These are phyloP conservation scores for Euproctis similis DNA, from an alignment of 2,888 invertebrate genomes.

Conservation along the genomic window DNA sequence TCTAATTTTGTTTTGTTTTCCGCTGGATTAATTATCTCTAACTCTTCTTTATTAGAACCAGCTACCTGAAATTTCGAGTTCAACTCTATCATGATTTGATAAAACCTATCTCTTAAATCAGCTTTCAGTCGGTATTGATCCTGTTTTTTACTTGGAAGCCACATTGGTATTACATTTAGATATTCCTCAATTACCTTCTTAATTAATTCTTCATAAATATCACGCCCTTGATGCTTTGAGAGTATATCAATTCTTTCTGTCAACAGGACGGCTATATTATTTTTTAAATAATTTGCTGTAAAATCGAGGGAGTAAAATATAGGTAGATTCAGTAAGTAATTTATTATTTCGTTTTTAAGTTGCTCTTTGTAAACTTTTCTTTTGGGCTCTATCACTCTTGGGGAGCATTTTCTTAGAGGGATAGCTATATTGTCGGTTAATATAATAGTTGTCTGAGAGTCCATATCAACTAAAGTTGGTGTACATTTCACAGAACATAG, in stretches of 20 bases:
- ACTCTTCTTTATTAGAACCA: not conserved
- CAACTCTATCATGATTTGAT: conserved; percentile 24
- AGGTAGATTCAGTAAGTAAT: conserved; percentile 37
- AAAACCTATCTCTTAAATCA: conserved; percentile 27
- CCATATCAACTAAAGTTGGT: not conserved
- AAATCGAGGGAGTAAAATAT: conserved; percentile 17
- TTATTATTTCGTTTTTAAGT: conserved; percentile 23
- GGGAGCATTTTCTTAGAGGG: conserved; percentile 2
- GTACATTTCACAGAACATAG: conserved; percentile 1
- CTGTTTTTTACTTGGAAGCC: conserved; percentile 25
- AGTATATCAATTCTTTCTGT: conserved; percentile 30
- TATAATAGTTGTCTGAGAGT: not conserved
- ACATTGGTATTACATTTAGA: conserved; percentile 31
- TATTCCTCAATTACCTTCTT: conserved; percentile 30
- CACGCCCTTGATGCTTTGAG: conserved; percentile 8
- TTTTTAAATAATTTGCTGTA: conserved; percentile 25
- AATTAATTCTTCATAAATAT: conserved; percentile 23
- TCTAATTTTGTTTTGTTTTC: not conserved
- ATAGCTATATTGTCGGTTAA: not conserved
- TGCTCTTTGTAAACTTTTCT: conserved; percentile 24
- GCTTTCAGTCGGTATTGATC: conserved; percentile 23
- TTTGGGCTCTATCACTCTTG: conserved; percentile 9
- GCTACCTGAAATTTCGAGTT: conserved; percentile 17
- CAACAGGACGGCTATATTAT: conserved; percentile 29
- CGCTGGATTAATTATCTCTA: not conserved